phyloP scores from a whole-genome alignment of 2,113 vertebrate species.

The Xiphias gladius region DNA sequence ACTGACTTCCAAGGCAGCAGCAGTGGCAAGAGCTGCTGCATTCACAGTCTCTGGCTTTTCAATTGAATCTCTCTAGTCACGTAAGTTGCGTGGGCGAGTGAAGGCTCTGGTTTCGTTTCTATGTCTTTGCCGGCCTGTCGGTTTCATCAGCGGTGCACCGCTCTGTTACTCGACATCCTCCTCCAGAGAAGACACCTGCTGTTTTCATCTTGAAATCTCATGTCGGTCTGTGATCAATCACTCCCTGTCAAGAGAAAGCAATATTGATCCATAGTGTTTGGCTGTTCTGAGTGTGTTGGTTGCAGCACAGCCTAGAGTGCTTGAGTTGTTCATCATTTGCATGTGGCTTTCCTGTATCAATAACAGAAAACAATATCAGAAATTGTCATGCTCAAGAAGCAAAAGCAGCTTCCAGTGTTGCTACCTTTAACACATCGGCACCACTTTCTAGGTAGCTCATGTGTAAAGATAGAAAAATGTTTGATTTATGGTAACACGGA shows the following conservation, averaged over 20 bases:
- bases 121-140: conserved; percentile 73
- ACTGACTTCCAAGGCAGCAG: conserved; percentile 63
- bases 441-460: not conserved
- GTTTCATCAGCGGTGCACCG: conserved; percentile 74
- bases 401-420: conserved; percentile 12
- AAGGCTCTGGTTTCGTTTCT: conserved; percentile 72
- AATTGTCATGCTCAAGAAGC: not conserved
- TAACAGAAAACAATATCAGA: conserved; percentile 22
- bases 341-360: conserved; percentile 46
- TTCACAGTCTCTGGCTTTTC: conserved; percentile 65
- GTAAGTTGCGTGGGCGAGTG: conserved; percentile 77
- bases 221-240: conserved; percentile 78
- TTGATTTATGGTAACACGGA: conserved; percentile 54
- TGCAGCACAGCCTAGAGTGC: conserved; percentile 38
- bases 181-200: conserved; percentile 79
- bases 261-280: conserved; percentile 73
- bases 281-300: conserved; percentile 43
- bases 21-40: conserved; percentile 54
- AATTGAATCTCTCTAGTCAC: conserved; percentile 72
- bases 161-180: conserved; percentile 79
- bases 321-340: conserved; percentile 42
- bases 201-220: conserved; percentile 78
- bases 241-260: conserved; percentile 74
- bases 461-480: conserved; percentile 38
- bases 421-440: not conserved